Evolutionary conservation across 2,113 vertebrate genomes (phyloP).

Genomic region (human (Homo sapiens)): DNA sequence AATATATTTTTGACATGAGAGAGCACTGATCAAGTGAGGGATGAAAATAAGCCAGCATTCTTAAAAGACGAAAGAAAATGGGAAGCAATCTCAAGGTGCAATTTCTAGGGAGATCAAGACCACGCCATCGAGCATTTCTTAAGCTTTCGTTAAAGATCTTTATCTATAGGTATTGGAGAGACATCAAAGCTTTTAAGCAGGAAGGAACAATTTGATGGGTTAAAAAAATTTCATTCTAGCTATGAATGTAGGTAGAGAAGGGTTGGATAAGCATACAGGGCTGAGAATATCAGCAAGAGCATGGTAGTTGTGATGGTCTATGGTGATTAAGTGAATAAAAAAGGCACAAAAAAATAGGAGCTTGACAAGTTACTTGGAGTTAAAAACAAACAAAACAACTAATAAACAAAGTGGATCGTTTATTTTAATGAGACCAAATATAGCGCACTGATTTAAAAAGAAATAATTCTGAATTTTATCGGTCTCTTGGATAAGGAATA

Average conservation of each 20-base stretch:
- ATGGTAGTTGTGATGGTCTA: background rate
- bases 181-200: background rate
- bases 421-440: background rate
- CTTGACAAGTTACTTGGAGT: background rate
- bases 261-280: accelerated
- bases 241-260: background rate
- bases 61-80: background rate
- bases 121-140: accelerated
- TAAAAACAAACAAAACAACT: background rate
- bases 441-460: background rate
- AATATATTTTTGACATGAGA: background rate
- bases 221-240: too few relatives aligned
- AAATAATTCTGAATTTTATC: background rate
- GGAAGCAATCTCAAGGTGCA: background rate
- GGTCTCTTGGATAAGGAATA: background rate
- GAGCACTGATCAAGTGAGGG: background rate
- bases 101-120: accelerated
- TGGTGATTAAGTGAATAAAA: too few relatives aligned
- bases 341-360: background rate
- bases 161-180: background rate
- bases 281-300: background rate
- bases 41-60: background rate
- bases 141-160: background rate
- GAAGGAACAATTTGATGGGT: background rate
- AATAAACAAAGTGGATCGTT: background rate